Conservation (phyloP, 2,113 vertebrate genomes). For the Trachemys scripta region DNA sequence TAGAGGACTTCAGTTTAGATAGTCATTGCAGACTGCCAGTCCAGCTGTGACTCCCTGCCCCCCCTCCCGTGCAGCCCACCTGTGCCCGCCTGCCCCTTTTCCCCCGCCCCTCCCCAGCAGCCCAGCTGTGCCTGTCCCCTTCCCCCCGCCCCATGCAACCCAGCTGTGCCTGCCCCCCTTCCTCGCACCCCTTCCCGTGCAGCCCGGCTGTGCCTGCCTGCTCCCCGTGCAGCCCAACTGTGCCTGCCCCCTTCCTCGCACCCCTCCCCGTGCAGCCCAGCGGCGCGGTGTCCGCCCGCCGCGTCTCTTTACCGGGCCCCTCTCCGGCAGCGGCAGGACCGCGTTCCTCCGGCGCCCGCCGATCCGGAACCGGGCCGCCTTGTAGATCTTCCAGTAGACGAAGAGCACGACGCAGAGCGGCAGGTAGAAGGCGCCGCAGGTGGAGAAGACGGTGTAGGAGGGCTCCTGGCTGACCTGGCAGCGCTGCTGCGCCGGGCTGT, state of each 20-base stretch:
- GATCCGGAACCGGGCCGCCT: constrained; percentile 92
- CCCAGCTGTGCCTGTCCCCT: not conserved
- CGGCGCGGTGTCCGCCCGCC: rapidly evolving
- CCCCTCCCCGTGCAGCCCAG: not conserved
- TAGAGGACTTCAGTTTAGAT: not conserved
- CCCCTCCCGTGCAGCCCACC: rapidly evolving
- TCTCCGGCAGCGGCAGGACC: not conserved
- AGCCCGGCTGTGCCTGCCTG: too few relatives aligned
- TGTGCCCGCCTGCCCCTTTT: not conserved
- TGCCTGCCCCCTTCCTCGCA: rapidly evolving
- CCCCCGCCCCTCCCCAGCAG: not conserved
- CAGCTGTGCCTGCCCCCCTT: not conserved
- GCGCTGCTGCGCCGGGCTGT: constrained; percentile 84
- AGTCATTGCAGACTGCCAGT: rapidly evolving
- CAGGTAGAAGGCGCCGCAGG: constrained; percentile 95
- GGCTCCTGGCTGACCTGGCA: constrained; percentile 96
- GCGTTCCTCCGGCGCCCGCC: constrained; percentile 54
- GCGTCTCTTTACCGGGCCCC: not conserved
- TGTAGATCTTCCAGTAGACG: constrained; percentile 99
- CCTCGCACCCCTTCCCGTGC: rapidly evolving
- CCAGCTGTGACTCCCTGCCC: too few relatives aligned
- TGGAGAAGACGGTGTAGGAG: constrained; percentile 95
- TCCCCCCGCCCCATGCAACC: rapidly evolving
- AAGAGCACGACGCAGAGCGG: constrained; percentile 96
- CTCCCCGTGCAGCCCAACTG: rapidly evolving